A percentile compares a stretch with the other conserved stretches of the same genome.
phyloP scores from a whole-genome alignment of 2,113 vertebrate genomes.

The Hippolais icterina region DNA sequence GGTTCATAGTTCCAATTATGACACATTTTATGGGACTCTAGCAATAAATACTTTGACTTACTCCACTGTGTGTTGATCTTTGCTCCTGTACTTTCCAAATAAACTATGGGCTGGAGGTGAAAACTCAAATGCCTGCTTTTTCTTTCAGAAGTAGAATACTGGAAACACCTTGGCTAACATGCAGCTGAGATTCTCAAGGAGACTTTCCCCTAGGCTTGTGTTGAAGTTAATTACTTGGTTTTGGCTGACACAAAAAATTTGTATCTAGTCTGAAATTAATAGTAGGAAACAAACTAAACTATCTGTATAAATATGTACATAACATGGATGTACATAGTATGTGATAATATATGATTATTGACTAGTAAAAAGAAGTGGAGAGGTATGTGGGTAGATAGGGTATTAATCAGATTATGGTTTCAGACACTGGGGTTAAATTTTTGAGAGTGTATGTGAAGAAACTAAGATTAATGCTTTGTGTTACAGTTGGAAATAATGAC shows the following conservation, averaged over 20 bases:
- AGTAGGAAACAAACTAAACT: background rate
- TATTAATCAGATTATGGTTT: background rate
- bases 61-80: conserved; percentile 12
- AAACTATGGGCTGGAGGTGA: background rate
- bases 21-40: conserved; percentile 13
- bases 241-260: background rate
- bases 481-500: background rate
- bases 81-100: conserved; percentile 11
- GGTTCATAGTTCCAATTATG: conserved; percentile 26
- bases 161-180: background rate
- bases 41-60: background rate
- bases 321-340: rapidly evolving
- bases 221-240: background rate
- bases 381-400: rapidly evolving
- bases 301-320: background rate
- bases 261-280: background rate
- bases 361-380: background rate
- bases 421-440: background rate
- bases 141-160: background rate
- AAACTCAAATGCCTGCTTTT: background rate
- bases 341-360: background rate
- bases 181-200: background rate
- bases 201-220: background rate
- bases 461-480: background rate
- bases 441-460: background rate